Evolutionary conservation across 1,140 invertebrate species (phyloP), one percentile per base, ranked within the genome.

Genomic region (Drosophila sp.): DNA sequence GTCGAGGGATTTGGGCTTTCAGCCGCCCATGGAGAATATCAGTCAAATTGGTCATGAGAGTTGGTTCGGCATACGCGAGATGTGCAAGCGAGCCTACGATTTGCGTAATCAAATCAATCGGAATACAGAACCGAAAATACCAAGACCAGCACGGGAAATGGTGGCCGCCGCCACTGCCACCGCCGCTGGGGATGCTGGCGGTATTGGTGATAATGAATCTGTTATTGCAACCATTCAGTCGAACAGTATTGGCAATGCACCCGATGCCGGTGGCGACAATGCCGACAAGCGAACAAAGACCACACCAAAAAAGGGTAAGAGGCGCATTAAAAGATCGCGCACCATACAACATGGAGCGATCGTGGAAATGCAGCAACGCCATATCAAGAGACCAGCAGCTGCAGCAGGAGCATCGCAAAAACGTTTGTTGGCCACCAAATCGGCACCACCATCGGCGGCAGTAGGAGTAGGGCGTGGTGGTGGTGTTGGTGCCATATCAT

Each of bases 11-110:
- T 93, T 93, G 38, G 95, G 95, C 30, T 96, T 96, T 80, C 83
- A 94, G n/a, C 92, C 95, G 1, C 95, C 95, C 4, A 86, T 92
- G 3, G 81, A 91, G 3, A 92, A 95, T 79, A 94, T 96, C 47
- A 91, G 94, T 40, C 93, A 94, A 7, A 93, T 94, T 41, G 94
- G 92, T 0, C 90, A 93, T 69, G 95, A 96, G 82, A 91, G 90
- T 62, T 92, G 91, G 91, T 85, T 81, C n/a, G 91, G 89, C 30
- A 91, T 92, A 30, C 79, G 91, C 1, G 91, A 91, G 62, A 92
- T 92, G 91, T 91, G 91, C 58, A 90, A 89, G 44, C 67, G 54
- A 4, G 91, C 90, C 27, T 82, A 76, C 44, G 87, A 86, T 47
- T 25, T 89, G 58, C 68, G 84, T 0, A 8, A 47, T 6, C 60